Evolutionary conservation across 2,797 vertebrate genomes (phyloP).

Genomic region (Pelodytes ibericus): DNA sequence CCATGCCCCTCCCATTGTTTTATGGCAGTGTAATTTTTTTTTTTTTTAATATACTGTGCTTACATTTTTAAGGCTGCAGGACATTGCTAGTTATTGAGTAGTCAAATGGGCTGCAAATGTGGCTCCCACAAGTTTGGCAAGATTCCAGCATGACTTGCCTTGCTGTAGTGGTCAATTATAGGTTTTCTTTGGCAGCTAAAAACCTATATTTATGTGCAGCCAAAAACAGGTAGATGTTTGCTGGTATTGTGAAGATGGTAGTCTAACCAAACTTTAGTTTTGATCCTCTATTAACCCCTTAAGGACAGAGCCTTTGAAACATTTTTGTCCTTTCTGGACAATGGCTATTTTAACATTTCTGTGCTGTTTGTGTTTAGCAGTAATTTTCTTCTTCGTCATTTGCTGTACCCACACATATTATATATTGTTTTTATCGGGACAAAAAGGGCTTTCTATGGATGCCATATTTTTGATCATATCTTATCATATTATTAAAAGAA

Average conservation of each 20-base stretch:
- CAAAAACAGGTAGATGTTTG: conserved; percentile 6
- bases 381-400: too few relatives aligned
- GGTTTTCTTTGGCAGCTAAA: conserved; percentile 8
- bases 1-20: conserved; percentile 77
- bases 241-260: conserved; percentile 20
- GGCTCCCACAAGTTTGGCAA: background rate
- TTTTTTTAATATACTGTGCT: too few relatives aligned
- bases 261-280: background rate
- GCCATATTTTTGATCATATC: too few relatives aligned
- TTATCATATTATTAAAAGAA: too few relatives aligned
- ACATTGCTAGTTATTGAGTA: conserved; percentile 69
- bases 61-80: conserved; percentile 85
- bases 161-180: background rate
- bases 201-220: conserved; percentile 15
- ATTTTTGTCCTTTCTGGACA: too few relatives aligned
- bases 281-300: too few relatives aligned
- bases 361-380: too few relatives aligned
- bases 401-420: too few relatives aligned
- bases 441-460: too few relatives aligned
- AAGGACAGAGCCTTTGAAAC: too few relatives aligned
- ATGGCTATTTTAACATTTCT: too few relatives aligned
- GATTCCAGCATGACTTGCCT: conserved; percentile 16
- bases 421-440: too few relatives aligned
- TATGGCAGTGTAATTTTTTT: conserved; percentile 93
- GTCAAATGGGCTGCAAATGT: conserved; percentile 43